Conservation (phyloP, 2,113 vertebrate species). For the Salminus brasiliensis region DNA sequence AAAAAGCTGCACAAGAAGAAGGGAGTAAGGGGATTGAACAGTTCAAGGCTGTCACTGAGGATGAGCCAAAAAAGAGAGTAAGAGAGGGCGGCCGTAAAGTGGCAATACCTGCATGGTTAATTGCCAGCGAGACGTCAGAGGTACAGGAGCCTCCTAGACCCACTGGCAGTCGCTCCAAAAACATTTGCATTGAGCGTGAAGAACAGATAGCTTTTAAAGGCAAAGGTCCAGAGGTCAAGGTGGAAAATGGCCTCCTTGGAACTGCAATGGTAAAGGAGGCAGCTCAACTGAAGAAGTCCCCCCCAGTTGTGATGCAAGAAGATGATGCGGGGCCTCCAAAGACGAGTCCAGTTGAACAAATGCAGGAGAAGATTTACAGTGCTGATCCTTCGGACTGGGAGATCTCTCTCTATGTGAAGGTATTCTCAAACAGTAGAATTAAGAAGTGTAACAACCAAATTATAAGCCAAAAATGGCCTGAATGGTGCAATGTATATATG, state of each 20-base stretch:
- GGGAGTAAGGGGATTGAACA: constrained; percentile 19
- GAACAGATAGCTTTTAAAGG: background rate
- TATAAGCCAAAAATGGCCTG: background rate
- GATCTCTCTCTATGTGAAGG: constrained; percentile 90
- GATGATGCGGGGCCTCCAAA: constrained; percentile 50
- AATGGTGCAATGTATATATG: too few species aligned
- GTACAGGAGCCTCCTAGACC: background rate
- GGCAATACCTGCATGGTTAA: background rate
- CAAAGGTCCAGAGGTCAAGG: constrained; percentile 31
- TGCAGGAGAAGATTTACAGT: constrained; percentile 10
- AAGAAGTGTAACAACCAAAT: background rate
- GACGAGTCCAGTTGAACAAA: constrained; percentile 17
- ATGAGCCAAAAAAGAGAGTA: constrained; percentile 17
- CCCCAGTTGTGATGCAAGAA: background rate
- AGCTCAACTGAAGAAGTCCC: constrained; percentile 41
- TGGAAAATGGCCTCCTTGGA: constrained; percentile 18
- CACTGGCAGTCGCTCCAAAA: background rate
- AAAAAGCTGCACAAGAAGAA: background rate
- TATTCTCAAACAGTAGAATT: constrained; percentile 45
- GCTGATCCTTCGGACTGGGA: constrained; percentile 72
- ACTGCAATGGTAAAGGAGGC: background rate
- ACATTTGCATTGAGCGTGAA: background rate
- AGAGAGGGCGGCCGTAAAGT: constrained; percentile 28
- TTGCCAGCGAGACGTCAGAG: background rate
- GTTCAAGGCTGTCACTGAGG: constrained; percentile 10